Evolutionary conservation across 2,113 vertebrate species (phyloP).

Genomic region (Fulica atra): DNA sequence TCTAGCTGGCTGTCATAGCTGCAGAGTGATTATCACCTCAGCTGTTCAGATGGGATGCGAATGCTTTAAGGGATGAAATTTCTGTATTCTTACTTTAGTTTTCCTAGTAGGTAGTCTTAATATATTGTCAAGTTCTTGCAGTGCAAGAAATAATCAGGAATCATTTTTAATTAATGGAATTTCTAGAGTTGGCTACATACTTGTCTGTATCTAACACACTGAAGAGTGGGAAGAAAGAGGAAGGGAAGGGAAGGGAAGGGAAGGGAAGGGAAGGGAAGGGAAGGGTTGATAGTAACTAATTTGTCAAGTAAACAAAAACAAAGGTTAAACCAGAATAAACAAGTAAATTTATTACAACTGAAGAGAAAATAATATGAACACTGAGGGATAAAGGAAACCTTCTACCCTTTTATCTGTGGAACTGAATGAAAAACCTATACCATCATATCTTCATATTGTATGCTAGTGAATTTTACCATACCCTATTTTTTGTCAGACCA

Average conservation of each 20-base stretch:
- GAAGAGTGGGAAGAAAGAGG: no score
- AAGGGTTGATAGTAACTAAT: neutral
- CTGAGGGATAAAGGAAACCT: neutral
- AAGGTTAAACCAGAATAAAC: neutral
- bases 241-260: no score
- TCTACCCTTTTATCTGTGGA: neutral
- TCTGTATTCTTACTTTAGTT: neutral
- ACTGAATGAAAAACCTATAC: neutral
- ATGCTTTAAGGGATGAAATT: neutral
- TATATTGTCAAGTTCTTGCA: neutral
- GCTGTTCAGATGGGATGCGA: neutral
- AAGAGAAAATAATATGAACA: neutral
- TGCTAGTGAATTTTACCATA: neutral
- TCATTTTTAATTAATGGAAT: neutral
- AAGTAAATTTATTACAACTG: neutral
- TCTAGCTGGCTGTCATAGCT: neutral
- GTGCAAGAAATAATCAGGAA: neutral
- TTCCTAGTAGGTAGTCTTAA: neutral
- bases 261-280: neutral
- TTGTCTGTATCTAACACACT: neutral
- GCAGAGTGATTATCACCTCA: neutral
- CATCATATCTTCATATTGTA: neutral
- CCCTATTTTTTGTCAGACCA: neutral
- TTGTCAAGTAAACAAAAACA: neutral
- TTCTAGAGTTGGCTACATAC: neutral